Base-by-base conservation (phyloP, 2,888 invertebrate genomes). In the Amaurobius ferox region DNA sequence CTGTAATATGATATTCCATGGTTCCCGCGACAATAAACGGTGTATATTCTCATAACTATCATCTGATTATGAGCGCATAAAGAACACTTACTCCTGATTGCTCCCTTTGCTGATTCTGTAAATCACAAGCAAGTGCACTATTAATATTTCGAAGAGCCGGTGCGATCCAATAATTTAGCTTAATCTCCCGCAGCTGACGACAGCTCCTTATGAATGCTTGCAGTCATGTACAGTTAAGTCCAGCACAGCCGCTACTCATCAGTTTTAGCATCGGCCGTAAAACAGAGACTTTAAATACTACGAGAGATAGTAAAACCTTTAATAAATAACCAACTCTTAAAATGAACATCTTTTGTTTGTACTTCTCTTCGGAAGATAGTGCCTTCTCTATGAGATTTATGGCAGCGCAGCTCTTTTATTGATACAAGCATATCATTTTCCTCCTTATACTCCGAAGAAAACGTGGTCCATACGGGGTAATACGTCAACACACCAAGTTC, bases 261-360 rank as follows among this genome's bases (percentile, higher is more conserved):
- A 16, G 55, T 55, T 23, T 23, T 23, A 55, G 16, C 55, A 16
- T 55, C 55, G 16, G 55, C 55, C 2, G 23, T 23, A 55, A 55
- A 19, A 1, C 23, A 23, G 3, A 11, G 23, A 5, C 55, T 55
- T 55, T 55, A 55, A 55, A 55, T 55, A 55, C 55, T 55, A 1
- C 23, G 1, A 23, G 23, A 55, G 55, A 55, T 55, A 55, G 23
- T 55, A 55, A 55, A 55, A 55, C 23, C 55, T 55, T 55, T 55
- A 55, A 55, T 55, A 55, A 55, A 55, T 55, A 55, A 55, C 55
- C 55, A 55, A 11, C 13, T 55, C 55, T 55, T 55, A 55, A 55
- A 55, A 55, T 55, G 55, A 55, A 55, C 55, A 55, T 55, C 55
- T 55, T 55, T 55, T 23, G 55, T 55, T 55, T 55, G 55, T 55